Evolutionary conservation across 2,888 invertebrate species (phyloP), one percentile per base, ranked within the genome.

Genomic region (Asteroscopus sphinx): DNA sequence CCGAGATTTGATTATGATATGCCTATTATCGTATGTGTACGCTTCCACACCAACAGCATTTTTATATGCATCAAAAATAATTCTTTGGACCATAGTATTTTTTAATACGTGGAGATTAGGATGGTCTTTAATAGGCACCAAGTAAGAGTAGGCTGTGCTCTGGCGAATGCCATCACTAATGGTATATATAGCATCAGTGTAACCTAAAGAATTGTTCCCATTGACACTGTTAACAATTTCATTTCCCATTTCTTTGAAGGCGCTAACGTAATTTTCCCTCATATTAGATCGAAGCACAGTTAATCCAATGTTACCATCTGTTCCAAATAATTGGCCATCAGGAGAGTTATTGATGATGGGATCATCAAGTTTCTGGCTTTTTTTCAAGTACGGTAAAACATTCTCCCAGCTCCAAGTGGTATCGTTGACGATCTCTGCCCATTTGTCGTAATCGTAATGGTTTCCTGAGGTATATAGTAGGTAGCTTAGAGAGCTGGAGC

Each of bases 201-300:
- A 89, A 61, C 64, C 92, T 80, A 57, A 62, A 79, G 88, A 37
- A 81, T 86, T 57, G 72, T 89, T 66, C 0, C 73, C 80, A 48
- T 80, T 82, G 16, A 75, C 64, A 41, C 82, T 73, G 42, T 72
- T 30, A 12, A 88, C 62, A n/a, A 80, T 80, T 13, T 84, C 73
- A 53, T 89, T 81, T 0, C 93, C 93, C 53, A 88, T 66, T 69
- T 94, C 90, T 49, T 73, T 62, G 5, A 89, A 88, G 0, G 87
- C 91, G 52, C 81, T 76, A 56, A 83, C 70, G 48, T 80, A 83
- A 1, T 57, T 60, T 3, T 69, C 21, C 21, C 49, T 69, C 1
- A 12, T 45, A 11, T 39, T 8, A 17, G 12, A 36, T 17, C 9
- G 59, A 30, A 21, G 53, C 12, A 35, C 49, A 16, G 40, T 70